Percentiles rank a stretch among this genome's conserved stretches.
Conservation (phyloP, 1,140 invertebrate genomes). For the Octopus sinensis region DNA sequence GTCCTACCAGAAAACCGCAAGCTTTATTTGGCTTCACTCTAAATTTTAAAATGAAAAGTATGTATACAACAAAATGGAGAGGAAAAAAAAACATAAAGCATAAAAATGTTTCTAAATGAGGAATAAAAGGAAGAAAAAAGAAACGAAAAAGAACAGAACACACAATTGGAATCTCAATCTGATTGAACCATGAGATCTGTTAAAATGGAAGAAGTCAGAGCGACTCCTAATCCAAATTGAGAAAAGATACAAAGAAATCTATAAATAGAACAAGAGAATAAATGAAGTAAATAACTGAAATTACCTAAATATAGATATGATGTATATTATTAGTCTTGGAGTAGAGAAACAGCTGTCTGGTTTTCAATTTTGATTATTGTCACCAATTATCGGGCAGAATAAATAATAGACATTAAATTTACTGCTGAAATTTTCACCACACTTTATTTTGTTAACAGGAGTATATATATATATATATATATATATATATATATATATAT, state of each 20-base stretch:
- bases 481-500: background rate
- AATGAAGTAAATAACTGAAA: background rate
- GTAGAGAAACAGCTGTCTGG: background rate
- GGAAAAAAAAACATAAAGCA: background rate
- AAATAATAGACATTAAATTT: background rate
- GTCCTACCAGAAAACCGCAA: constrained; percentile 28
- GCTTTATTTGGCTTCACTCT: constrained; percentile 27
- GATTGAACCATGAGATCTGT: no score
- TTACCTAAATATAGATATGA: background rate
- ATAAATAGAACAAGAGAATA: background rate
- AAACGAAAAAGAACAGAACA: background rate
- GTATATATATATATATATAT: constrained; percentile 1
- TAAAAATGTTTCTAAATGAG: background rate
- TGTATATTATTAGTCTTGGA: background rate
- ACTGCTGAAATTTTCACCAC: background rate
- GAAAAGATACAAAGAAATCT: background rate
- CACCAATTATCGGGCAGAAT: background rate
- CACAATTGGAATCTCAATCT: no score
- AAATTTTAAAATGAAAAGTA: background rate
- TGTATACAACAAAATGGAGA: background rate
- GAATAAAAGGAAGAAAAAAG: background rate
- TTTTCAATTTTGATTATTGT: background rate
- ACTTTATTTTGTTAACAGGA: background rate
- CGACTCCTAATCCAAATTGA: background rate
- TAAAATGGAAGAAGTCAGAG: background rate